Conservation (phyloP, 2,797 vertebrate species). For the Gymnoscopelus microlampas region DNA sequence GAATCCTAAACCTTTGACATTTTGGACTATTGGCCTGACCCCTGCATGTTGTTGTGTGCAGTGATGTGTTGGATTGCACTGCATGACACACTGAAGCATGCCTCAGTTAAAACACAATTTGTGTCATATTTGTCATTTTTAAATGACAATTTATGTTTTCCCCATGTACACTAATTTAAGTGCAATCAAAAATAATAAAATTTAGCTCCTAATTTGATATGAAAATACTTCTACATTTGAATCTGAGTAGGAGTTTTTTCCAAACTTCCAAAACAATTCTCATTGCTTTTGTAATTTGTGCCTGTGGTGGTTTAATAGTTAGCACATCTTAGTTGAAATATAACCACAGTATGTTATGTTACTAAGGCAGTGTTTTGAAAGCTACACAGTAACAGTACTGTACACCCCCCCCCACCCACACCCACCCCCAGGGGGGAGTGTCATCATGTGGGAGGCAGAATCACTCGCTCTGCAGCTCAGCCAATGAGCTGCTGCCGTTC, state of each 20-base stretch:
- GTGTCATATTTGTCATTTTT: too few species aligned
- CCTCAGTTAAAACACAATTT: too few species aligned
- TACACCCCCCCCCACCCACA: too few species aligned
- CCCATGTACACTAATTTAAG: too few species aligned
- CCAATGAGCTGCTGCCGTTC: conserved; percentile 56
- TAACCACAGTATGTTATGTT: background rate
- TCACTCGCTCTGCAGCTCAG: conserved; percentile 47
- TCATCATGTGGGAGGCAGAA: conserved; percentile 42
- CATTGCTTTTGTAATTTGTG: too few species aligned
- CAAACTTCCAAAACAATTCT: too few species aligned
- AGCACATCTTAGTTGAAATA: background rate
- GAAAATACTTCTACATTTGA: too few species aligned
- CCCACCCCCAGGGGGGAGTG: conserved; percentile 51
- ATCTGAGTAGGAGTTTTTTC: too few species aligned
- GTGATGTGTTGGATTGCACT: conserved; percentile 20
- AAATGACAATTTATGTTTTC: too few species aligned
- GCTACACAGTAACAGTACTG: conserved; percentile 37
- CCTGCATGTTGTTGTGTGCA: conserved; percentile 23
- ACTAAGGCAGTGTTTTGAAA: conserved; percentile 26
- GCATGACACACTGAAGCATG: conserved; percentile 34
- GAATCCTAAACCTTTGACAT: conserved; percentile 14
- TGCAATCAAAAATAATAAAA: too few species aligned
- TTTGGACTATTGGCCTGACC: conserved; percentile 16
- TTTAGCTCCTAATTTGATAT: too few species aligned
- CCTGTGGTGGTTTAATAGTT: background rate